Evolutionary conservation across 2,113 vertebrate genomes (phyloP), one percentile per base, ranked within the genome.

Genomic region (Melospiza georgiana): DNA sequence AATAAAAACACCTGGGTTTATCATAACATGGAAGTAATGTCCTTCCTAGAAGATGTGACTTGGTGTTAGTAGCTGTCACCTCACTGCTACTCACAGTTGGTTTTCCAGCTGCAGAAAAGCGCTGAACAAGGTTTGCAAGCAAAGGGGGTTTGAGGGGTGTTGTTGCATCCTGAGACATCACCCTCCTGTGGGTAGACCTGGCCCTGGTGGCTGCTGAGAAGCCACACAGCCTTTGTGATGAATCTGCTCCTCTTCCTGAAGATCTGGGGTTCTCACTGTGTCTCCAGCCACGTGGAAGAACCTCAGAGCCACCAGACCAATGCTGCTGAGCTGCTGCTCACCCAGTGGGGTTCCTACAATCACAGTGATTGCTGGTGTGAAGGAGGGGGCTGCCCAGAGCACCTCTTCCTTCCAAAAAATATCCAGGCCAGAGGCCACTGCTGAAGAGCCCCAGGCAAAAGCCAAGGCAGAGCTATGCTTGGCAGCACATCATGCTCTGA

Each of bases 381-480:
- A 20, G 23, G 10, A 87, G 6, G 1, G 33, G 15, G 18, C 39
- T 69, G 55, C 15, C 66, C 1, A 18, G 23, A 63, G 81, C 61
- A 39, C 43, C 88, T 63, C 55, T 57, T 63, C 75, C 66, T 85
- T 54, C 87, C 22, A 12, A 41, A 83, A 39, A 8, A 8, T n/a
- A 24, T 17, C 2, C 31, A 19, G 41, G 28, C 46, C 46, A 35
- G 48, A 58, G 68, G 55, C 33, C 33, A 2, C 66, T n/a, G 65
- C 22, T 9, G 39, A 52, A 14, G 72, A 49, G 15, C 22, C 37
- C 5, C 23, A 14, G 0, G 0, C n/a, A 30, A 24, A 74, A 63
- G 9, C 33, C 57, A 51, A 20, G 4, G 1, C 28, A n/a, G 84
- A 63, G 5, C 30, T 0, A 0, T 3, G 31, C 18, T 9, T 41